Percentiles rank a stretch among this genome's conserved stretches.
Evolutionary conservation across 2,888 invertebrate species (phyloP).

Genomic region (Xylota segnis): DNA sequence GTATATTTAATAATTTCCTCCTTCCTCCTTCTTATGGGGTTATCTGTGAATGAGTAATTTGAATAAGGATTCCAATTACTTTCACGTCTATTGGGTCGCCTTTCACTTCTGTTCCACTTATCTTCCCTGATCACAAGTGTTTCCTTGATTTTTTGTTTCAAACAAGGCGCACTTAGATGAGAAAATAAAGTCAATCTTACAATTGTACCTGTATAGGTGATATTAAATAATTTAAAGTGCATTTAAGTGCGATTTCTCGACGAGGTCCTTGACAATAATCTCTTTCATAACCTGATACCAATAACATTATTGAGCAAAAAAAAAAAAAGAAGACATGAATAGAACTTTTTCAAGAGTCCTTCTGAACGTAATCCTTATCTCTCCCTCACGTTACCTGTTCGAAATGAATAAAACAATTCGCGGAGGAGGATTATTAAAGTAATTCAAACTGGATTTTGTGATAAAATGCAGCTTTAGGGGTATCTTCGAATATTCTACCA

Average conservation of each 20-base stretch:
- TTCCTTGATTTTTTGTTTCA: constrained; percentile 22
- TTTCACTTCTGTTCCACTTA: not conserved
- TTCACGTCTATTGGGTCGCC: constrained; percentile 37
- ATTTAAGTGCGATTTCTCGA: not conserved
- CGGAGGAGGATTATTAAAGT: constrained; percentile 30
- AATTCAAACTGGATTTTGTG: constrained; percentile 14
- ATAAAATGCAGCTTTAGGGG: constrained; percentile 5
- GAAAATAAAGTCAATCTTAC: not conserved
- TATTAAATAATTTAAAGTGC: not conserved
- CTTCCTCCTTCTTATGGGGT: constrained; percentile 6
- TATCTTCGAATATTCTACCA: not conserved
- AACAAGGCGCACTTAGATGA: constrained; percentile 1
- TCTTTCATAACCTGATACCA: constrained; percentile 14
- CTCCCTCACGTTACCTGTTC: not conserved
- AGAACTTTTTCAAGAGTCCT: not conserved
- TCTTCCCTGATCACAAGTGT: not conserved
- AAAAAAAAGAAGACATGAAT: not conserved
- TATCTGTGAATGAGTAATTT: constrained; percentile 37
- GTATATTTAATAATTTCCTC: constrained; percentile 14
- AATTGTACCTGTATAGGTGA: not conserved
- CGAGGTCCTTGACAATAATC: not conserved
- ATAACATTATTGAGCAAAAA: constrained; percentile 18
- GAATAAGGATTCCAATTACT: constrained; percentile 56
- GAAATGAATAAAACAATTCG: constrained; percentile 17
- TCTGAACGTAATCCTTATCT: not conserved